Conservation (phyloP, 1,140 invertebrate genomes). For the Drosophila persimilis region DNA sequence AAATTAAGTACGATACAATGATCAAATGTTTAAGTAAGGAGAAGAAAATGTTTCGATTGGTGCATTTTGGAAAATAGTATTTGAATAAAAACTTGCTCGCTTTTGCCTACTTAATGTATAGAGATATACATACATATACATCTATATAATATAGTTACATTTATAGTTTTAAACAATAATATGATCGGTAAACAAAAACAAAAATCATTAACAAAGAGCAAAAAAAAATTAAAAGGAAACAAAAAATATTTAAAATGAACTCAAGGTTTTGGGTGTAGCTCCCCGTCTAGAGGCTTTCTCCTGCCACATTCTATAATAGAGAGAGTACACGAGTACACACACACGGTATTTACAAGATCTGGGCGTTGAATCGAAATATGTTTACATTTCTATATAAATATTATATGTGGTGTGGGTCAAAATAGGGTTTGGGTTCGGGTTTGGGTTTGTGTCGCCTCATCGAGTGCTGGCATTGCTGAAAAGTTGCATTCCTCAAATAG, state of each 20-base stretch:
- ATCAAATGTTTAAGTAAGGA: slow-evolving; percentile 38
- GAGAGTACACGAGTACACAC: slow-evolving; percentile 38
- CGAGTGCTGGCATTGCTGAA: slow-evolving; percentile 37
- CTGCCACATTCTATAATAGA: slow-evolving; percentile 23
- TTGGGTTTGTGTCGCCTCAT: slow-evolving; percentile 12
- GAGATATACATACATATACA: slow-evolving; percentile 22
- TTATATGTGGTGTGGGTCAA: slow-evolving; percentile 15
- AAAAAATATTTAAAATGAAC: slow-evolving; percentile 7
- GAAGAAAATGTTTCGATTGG: slow-evolving; percentile 19
- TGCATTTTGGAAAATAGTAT: slow-evolving; percentile 25
- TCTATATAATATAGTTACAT: slow-evolving; percentile 35
- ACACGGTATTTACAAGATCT: slow-evolving; percentile 69
- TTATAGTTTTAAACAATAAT: slow-evolving; percentile 61
- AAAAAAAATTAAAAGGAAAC: slow-evolving; percentile 13
- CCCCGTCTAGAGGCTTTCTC: slow-evolving; percentile 13
- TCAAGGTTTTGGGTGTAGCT: slow-evolving; percentile 10
- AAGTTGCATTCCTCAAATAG: slow-evolving; percentile 32
- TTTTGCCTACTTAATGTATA: slow-evolving; percentile 50
- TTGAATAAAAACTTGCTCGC: slow-evolving; percentile 18
- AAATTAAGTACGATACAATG: slow-evolving; percentile 70
- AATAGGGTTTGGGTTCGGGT: neutral
- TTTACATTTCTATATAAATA: slow-evolving; percentile 23
- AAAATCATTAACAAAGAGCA: slow-evolving; percentile 64
- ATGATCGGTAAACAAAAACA: slow-evolving; percentile 66
- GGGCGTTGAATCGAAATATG: slow-evolving; percentile 24